Conservation (phyloP, 1,140 invertebrate genomes). For the Drosophila trapezifrons region DNA sequence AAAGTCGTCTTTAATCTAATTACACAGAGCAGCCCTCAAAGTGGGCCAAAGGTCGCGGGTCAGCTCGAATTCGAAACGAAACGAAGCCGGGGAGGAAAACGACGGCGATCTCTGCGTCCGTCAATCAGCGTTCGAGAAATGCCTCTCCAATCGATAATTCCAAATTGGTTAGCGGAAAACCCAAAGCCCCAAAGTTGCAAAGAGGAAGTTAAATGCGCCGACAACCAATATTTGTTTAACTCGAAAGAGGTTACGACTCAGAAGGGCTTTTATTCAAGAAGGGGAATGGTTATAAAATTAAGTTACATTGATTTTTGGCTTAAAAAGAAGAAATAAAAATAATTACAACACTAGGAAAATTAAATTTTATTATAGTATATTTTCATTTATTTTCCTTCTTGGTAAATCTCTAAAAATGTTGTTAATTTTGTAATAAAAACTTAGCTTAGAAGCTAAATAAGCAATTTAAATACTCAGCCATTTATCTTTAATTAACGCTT, state of each 20-base stretch:
- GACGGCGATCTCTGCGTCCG: background rate
- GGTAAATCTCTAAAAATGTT: too few relatives aligned
- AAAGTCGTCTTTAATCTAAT: conserved; percentile 46
- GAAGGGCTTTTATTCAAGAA: background rate
- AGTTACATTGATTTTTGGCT: background rate
- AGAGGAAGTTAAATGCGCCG: conserved; percentile 1
- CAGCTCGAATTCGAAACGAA: conserved; percentile 1
- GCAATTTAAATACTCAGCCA: too few relatives aligned
- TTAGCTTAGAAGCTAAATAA: background rate
- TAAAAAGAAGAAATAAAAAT: background rate
- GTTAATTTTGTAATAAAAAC: too few relatives aligned
- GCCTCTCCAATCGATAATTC: conserved; percentile 10
- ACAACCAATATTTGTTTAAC: conserved; percentile 20
- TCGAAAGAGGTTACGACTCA: conserved; percentile 7
- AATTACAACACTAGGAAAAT: too few relatives aligned
- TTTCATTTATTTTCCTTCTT: background rate
- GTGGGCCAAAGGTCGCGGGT: conserved; percentile 44
- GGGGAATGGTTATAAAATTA: background rate
- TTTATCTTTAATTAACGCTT: background rate
- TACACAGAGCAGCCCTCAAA: conserved; percentile 13
- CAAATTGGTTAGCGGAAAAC: conserved; percentile 1
- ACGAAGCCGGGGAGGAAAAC: background rate
- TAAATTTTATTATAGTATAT: too few relatives aligned
- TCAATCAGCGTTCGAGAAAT: conserved; percentile 14
- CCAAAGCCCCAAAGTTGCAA: background rate